Percentiles rank a stretch among this genome's conserved stretches.
These are phyloP conservation scores for Dolichomitus sp. DNA, from an alignment of 2,888 invertebrate species.

Conservation along the genomic window DNA sequence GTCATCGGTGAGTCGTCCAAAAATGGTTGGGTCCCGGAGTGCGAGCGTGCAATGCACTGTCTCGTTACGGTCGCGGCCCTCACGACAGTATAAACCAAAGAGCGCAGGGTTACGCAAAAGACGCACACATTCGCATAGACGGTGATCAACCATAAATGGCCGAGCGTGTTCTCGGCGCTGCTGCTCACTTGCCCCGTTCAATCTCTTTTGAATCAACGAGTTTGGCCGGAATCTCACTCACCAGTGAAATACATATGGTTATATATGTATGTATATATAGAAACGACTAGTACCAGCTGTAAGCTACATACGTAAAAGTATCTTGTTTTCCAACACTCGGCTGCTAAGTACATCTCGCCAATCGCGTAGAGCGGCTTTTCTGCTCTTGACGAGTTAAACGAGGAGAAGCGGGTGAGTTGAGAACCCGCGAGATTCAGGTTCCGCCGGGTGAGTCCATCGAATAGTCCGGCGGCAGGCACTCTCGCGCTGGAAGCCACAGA, in stretches of 20 bases:
- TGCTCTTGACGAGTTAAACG: constrained; percentile 9
- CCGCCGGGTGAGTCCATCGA: constrained; percentile 51
- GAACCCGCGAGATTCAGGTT: constrained; percentile 73
- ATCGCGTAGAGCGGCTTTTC: constrained; percentile 4
- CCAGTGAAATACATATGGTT: neutral
- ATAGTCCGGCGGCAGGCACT: constrained; percentile 42
- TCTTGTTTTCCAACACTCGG: constrained; percentile 29
- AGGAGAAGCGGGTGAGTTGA: constrained; percentile 58
- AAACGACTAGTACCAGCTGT: neutral
- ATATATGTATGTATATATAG: neutral
- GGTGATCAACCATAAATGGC: constrained; percentile 57
- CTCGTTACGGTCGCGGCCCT: constrained; percentile 64
- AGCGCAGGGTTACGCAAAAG: constrained; percentile 69
- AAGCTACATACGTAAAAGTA: constrained; percentile 5
- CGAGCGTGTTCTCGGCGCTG: constrained; percentile 20
- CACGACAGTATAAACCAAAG: constrained; percentile 15
- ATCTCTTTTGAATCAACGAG: constrained; percentile 69
- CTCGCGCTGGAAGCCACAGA: constrained; percentile 56
- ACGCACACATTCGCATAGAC: constrained; percentile 40
- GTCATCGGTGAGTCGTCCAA: constrained; percentile 63
- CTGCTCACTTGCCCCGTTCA: constrained; percentile 27
- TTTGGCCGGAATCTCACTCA: constrained; percentile 47
- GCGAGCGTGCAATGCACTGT: constrained; percentile 56
- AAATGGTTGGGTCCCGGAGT: constrained; percentile 67
- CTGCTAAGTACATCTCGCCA: constrained; percentile 29